Conservation (phyloP, 1,140 invertebrate species). For the Drosophila insularis region DNA sequence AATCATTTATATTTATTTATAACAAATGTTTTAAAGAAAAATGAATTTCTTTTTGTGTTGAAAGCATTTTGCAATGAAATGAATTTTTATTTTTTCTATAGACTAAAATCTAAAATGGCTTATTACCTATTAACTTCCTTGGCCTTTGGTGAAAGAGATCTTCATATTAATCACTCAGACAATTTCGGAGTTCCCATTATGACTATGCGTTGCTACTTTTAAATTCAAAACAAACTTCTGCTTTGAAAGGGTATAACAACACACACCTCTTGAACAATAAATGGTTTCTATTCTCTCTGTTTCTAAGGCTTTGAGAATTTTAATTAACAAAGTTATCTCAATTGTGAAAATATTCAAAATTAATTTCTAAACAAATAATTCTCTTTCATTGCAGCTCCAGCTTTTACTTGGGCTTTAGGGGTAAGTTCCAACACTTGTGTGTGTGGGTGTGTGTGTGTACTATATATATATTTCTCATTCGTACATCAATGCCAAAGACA, state of each 20-base stretch:
- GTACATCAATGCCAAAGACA: conserved; percentile 61
- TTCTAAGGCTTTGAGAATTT: conserved; percentile 58
- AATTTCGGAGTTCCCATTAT: too few relatives aligned
- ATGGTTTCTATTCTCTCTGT: neutral
- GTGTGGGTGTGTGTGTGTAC: neutral
- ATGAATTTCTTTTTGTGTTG: too few relatives aligned
- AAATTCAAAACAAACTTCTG: neutral
- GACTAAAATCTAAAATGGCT: too few relatives aligned
- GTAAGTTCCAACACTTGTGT: neutral
- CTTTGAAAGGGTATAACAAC: neutral
- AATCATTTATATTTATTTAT: too few relatives aligned
- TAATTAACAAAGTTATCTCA: conserved; percentile 74
- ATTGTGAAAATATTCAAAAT: conserved; percentile 58
- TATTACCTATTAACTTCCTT: too few relatives aligned
- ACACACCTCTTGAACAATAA: conserved; percentile 10
- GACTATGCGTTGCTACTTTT: neutral
- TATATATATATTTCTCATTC: neutral
- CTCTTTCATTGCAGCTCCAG: neutral
- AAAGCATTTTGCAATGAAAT: too few relatives aligned
- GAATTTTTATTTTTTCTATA: too few relatives aligned
- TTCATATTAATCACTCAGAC: too few relatives aligned
- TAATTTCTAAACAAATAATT: conserved; percentile 26
- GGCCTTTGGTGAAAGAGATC: too few relatives aligned
- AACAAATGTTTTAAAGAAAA: too few relatives aligned
- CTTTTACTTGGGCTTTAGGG: neutral